A percentile compares a stretch with the other conserved stretches of the same genome.
Evolutionary conservation across 2,888 invertebrate species (phyloP).

Genomic region (Netelia virgata): DNA sequence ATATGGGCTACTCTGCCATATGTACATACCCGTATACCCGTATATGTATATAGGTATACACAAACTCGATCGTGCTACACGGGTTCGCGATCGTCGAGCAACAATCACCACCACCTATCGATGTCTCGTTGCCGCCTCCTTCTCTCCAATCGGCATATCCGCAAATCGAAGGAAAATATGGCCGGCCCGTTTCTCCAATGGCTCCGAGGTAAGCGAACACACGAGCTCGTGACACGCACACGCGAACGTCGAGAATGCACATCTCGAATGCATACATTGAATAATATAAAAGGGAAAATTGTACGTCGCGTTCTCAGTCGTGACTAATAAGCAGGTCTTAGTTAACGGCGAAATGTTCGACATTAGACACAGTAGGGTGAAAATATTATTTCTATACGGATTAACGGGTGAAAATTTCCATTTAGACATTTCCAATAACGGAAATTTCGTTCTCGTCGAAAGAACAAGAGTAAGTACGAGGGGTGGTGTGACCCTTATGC

Average conservation of each 20-base stretch:
- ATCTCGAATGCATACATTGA: neutral
- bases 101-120: slow-evolving; percentile 66
- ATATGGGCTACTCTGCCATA: slow-evolving; percentile 7
- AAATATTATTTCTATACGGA: too few relatives aligned
- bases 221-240: neutral
- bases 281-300: neutral
- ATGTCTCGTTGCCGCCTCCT: slow-evolving; percentile 69
- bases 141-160: slow-evolving; percentile 77
- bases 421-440: too few relatives aligned
- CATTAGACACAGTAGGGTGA: too few relatives aligned
- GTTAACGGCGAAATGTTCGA: neutral
- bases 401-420: too few relatives aligned
- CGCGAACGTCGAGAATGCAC: neutral
- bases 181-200: slow-evolving; percentile 68
- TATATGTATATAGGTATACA: slow-evolving; percentile 5
- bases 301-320: neutral
- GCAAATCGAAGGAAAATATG: slow-evolving; percentile 78
- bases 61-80: slow-evolving; percentile 30
- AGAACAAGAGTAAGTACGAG: too few relatives aligned
- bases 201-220: slow-evolving; percentile 31
- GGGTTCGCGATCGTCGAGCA: slow-evolving; percentile 60
- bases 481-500: too few relatives aligned
- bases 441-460: too few relatives aligned
- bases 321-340: neutral
- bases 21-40: neutral